Evolutionary conservation across 2,888 invertebrate species (phyloP), one percentile per base, ranked within the genome.

Genomic region (Psococerastis gibbosa): DNA sequence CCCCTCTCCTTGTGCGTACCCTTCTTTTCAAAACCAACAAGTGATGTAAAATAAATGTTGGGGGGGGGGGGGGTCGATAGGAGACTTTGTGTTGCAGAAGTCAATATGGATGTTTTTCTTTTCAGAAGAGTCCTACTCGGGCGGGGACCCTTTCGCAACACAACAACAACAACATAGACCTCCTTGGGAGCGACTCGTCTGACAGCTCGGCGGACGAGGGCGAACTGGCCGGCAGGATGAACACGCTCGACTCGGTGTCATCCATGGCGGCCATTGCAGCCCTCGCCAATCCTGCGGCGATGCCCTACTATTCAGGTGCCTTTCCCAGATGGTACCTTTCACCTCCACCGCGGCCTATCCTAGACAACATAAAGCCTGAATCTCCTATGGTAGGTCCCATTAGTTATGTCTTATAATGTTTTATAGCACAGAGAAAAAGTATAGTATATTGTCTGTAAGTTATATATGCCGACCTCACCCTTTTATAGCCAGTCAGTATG

Each of bases 191-290:
- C 22, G 38, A 38, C 16, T 17, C 17, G 38, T 20, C 20, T 15
- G 38, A 38, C 22, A 38, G 18, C 8, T 20, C 20, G 17, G 15
- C 33, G 15, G 33, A 15, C 9, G 38, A 38, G 38, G 38, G 22
- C n/a, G 15, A 15, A 15, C 17, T 38, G 22, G 47, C 8, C 32
- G 27, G 46, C 22, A 18, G 47, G 13, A 51, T 52, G 50, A 50
- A 50, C 15, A 50, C 52, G 3, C 45, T 51, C 32, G 51, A 52
- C 42, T 49, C 50, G 3, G 49, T 50, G 35, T 49, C 49, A 45
- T 61, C 62, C 61, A 73, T 82, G 69, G 78, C 81, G 57, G 72
- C 73, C 48, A 67, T 71, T 55, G 69, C 70, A 52, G 73, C 75
- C 43, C 65, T 73, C 56, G 77, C 78, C 50, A 75, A 76, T 51